Evolutionary conservation across 2,888 invertebrate species (phyloP), one percentile per base, ranked within the genome.

Genomic region (Drepana falcataria): DNA sequence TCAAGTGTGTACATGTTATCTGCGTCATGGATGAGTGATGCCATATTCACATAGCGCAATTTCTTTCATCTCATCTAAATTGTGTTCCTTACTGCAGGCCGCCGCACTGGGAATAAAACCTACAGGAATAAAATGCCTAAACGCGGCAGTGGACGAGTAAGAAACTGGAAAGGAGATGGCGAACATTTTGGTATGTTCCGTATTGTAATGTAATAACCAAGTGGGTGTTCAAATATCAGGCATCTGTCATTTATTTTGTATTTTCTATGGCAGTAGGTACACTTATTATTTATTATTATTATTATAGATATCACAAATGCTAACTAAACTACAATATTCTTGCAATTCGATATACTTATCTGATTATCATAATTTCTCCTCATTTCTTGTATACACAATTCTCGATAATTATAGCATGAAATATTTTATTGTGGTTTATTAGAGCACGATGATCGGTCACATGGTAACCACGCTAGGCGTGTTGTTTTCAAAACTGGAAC

Each of bases 401-500:
- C 21, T 21, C 1, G 21, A 21, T 21, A 21, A 21, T 21, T 21
- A 21, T 21, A 21, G 21, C 21, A 21, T 1, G 1, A 21, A 21
- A 21, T 21, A 21, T 21, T 21, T 21, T 21, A 21, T 21, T 21
- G 21, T 21, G 21, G 21, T 21, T 21, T 21, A 21, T 21, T 65
- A 92, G 92, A 92, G 75, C 92, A 92, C 61, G 91, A 92, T 75
- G 91, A 91, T 59, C 85, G 92, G 33, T 52, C 62, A n/a, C 77
- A 80, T 40, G 81, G 68, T 47, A 89, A 69, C 53, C 81, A 79
- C 55, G 87, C 82, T 9, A 79, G 92, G 52, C 82, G 92, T 58
- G 93, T 93, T 56, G 92, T 91, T 66, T 93, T 93, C 68, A 93
- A 93, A 68, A 81, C 91, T 51, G 87, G 85, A 7, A 82, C 84